Evolutionary conservation across 2,113 vertebrate species (phyloP).

Genomic region (Nesospiza acunhae): DNA sequence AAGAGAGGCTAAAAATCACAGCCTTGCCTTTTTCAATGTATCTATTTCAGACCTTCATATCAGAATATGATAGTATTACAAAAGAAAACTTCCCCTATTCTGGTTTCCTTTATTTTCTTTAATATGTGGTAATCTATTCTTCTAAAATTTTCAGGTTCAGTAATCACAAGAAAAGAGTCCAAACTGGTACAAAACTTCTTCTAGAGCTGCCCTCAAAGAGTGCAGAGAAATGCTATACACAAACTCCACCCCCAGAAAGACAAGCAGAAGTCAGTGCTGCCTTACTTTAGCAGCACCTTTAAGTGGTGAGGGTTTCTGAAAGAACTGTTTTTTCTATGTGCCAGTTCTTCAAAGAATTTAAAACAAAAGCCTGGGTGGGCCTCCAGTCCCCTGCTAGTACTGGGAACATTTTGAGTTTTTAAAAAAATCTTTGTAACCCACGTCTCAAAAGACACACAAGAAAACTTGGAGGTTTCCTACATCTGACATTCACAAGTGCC

Average conservation of each 20-base stretch:
- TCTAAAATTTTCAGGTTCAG: neutral
- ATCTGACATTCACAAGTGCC: neutral
- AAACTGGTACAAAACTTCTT: neutral
- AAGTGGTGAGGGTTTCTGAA: neutral
- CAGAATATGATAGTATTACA: neutral
- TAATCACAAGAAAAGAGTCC: neutral
- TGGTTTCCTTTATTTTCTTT: neutral
- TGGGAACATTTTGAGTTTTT: neutral
- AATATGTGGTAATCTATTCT: neutral
- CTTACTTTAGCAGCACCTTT: neutral
- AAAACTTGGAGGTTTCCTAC: neutral
- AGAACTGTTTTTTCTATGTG: neutral
- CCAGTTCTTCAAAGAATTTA: neutral
- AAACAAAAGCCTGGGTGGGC: neutral
- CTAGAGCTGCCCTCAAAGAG: neutral
- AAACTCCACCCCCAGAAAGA: neutral
- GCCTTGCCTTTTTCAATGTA: neutral
- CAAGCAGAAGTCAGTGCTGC: neutral
- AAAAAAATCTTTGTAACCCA: neutral
- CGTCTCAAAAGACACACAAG: neutral
- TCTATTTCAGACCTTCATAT: neutral
- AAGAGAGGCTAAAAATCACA: neutral
- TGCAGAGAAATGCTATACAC: neutral
- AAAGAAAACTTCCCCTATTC: neutral
- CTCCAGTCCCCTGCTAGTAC: neutral